phyloP scores from a whole-genome alignment of 1,140 invertebrate genomes.

The Drosophila lacteicornis region DNA sequence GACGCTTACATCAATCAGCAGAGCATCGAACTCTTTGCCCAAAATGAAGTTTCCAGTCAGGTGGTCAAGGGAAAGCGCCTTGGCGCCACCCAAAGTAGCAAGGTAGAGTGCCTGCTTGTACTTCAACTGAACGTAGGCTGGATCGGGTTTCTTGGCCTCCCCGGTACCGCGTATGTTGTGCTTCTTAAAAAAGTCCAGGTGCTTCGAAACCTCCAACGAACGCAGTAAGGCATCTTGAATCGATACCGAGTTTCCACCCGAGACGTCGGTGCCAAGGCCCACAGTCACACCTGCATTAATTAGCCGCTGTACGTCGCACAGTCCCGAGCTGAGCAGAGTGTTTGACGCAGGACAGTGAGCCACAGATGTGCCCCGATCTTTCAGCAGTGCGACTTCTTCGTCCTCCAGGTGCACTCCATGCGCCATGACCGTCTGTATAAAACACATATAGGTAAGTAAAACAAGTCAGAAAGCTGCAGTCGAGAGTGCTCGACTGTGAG shows the following conservation, averaged over 20 bases:
- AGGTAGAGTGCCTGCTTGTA: conserved; percentile 93
- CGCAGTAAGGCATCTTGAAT: conserved; percentile 91
- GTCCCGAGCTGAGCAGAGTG: conserved; percentile 91
- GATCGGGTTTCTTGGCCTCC: conserved; percentile 19
- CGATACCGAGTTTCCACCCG: conserved; percentile 91
- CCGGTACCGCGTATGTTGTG: conserved; percentile 72
- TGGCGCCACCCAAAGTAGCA: conserved; percentile 94
- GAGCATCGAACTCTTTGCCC: conserved; percentile 94
- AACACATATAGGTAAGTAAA: not conserved
- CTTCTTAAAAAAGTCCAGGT: conserved; percentile 86
- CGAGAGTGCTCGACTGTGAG: no score
- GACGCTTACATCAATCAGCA: conserved; percentile 88
- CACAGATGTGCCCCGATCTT: conserved; percentile 87
- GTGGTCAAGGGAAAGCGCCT: conserved; percentile 90
- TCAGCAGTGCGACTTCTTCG: conserved; percentile 90
- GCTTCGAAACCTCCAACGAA: conserved; percentile 90
- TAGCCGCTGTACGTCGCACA: conserved; percentile 91
- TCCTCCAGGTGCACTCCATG: conserved; percentile 92
- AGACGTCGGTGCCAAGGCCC: conserved; percentile 95
- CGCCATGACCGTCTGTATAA: conserved; percentile 88
- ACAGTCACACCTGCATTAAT: conserved; percentile 89
- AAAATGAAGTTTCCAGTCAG: conserved; percentile 91
- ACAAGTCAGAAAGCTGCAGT: no score
- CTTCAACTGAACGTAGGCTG: conserved; percentile 86
- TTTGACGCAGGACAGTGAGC: conserved; percentile 96